These are phyloP conservation scores for Felis chaus DNA, from an alignment of 2,113 vertebrate species.

Conservation along the genomic window DNA sequence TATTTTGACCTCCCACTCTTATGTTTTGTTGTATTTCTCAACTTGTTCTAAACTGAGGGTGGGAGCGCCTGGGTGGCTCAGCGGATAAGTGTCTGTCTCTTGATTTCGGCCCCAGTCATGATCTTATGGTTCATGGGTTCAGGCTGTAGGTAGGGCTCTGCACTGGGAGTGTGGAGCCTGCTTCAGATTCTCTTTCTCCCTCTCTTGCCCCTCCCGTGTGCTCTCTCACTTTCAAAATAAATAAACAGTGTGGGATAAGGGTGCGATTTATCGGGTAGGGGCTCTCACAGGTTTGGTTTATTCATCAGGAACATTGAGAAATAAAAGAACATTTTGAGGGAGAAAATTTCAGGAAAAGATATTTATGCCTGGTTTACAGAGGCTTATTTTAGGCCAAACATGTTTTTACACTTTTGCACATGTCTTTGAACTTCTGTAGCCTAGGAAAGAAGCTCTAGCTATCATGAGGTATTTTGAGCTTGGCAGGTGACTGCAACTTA, in stretches of 20 bases:
- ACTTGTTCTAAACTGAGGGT: not conserved
- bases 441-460: not conserved
- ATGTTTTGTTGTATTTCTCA: not conserved
- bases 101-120: no score
- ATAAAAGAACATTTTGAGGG: not conserved
- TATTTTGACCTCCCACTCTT: not conserved
- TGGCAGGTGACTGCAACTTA: not conserved
- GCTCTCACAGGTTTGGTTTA: not conserved
- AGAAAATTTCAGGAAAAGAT: not conserved
- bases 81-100: no score
- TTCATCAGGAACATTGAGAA: not conserved
- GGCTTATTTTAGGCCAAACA: not conserved
- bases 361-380: not conserved
- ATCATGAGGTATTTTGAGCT: not conserved
- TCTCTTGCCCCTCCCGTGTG: no score
- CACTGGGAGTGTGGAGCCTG: no score
- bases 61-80: no score
- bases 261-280: not conserved
- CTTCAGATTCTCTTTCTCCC: no score
- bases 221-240: no score
- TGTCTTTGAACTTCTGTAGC: not conserved
- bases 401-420: constrained; percentile 1
- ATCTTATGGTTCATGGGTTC: no score
- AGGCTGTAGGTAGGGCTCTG: no score
- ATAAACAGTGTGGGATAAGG: not conserved